Conservation (phyloP, 2,113 vertebrate species). For the Rhineura floridana region DNA sequence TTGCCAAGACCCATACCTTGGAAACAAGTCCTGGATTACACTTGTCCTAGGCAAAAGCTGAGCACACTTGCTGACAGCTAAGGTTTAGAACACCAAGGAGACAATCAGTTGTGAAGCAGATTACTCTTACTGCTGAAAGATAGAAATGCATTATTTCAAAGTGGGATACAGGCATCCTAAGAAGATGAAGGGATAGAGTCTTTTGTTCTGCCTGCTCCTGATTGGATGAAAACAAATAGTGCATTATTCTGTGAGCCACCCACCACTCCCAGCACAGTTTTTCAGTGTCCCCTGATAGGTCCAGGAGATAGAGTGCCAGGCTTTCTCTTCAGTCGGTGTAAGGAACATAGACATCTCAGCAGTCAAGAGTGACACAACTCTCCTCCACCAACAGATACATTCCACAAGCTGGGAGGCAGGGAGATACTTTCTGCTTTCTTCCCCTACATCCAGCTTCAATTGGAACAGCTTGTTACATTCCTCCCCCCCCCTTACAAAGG, state of each 20-base stretch:
- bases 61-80: neutral
- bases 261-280: neutral
- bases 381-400: neutral
- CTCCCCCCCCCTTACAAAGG: no score
- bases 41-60: neutral
- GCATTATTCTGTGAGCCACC: neutral
- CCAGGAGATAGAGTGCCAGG: neutral
- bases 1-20: accelerated
- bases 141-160: neutral
- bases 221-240: neutral
- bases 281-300: neutral
- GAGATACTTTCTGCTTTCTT: neutral
- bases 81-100: neutral
- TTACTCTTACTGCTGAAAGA: accelerated
- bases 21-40: neutral
- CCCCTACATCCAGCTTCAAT: neutral
- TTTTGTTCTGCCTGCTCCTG: neutral
- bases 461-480: neutral
- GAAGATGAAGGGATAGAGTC: neutral
- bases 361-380: neutral
- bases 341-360: neutral
- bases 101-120: neutral
- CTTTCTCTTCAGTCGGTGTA: neutral
- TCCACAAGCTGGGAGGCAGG: neutral
- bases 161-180: neutral